These are phyloP conservation scores for Neotoxoptera formosana DNA, from an alignment of 1,140 invertebrate genomes.

Conservation along the genomic window DNA sequence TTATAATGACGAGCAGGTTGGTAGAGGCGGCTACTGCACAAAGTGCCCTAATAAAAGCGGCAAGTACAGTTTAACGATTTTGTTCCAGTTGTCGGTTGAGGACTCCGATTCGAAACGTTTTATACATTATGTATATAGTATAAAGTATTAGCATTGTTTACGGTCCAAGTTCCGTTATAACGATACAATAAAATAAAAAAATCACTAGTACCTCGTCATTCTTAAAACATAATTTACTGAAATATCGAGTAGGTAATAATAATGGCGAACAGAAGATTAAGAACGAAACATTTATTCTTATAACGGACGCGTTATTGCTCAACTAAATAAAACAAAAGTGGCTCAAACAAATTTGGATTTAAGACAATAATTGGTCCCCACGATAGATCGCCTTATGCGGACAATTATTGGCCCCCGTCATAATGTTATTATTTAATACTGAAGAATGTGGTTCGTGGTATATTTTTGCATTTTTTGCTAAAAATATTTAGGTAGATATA, in stretches of 20 bases:
- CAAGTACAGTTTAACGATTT: constrained; percentile 50
- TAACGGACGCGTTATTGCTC: background rate
- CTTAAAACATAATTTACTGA: constrained; percentile 35
- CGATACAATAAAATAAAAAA: background rate
- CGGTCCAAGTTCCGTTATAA: constrained; percentile 45
- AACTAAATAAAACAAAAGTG: background rate
- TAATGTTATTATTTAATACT: background rate
- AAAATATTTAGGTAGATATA: background rate
- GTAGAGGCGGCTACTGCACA: background rate
- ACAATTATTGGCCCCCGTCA: too few relatives aligned
- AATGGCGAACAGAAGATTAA: background rate
- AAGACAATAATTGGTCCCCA: background rate
- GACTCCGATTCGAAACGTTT: background rate
- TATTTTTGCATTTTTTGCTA: background rate
- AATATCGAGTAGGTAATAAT: constrained; percentile 11
- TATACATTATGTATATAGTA: constrained; percentile 1
- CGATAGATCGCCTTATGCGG: too few relatives aligned
- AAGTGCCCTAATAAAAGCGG: constrained; percentile 10
- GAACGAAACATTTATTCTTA: background rate
- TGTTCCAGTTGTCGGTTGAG: constrained; percentile 43
- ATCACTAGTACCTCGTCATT: constrained; percentile 18
- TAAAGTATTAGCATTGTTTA: constrained; percentile 36
- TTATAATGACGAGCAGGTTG: background rate
- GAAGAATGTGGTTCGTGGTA: background rate
- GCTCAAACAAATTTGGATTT: background rate